Evolutionary conservation across 2,113 vertebrate genomes (phyloP).

Genomic region (Pomatostomus ruficeps): DNA sequence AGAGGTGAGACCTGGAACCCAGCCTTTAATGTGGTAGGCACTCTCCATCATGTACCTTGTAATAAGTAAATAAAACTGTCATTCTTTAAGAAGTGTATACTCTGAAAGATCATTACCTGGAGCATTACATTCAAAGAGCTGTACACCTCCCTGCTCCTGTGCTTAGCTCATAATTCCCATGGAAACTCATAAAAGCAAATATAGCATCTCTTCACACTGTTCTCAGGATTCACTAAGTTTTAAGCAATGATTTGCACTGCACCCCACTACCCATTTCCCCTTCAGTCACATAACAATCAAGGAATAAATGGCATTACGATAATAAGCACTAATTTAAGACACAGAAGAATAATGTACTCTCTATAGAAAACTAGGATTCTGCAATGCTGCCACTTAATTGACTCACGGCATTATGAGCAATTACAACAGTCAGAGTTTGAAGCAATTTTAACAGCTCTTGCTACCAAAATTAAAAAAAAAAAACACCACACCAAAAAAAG

Average conservation of each 20-base stretch:
- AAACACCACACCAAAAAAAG: not conserved
- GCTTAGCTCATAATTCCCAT: not conserved
- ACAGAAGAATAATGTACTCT: not conserved
- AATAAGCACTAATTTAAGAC: slow-evolving; percentile 27
- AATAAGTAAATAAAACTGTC: not conserved
- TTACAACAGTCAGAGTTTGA: not conserved
- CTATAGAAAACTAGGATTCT: slow-evolving; percentile 30
- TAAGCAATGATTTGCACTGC: slow-evolving; percentile 9
- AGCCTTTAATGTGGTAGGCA: not conserved
- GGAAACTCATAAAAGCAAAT: not conserved
- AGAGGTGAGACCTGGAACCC: not conserved
- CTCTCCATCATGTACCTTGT: not conserved
- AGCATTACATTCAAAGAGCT: not conserved
- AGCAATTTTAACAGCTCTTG: slow-evolving; percentile 12
- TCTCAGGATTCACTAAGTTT: not conserved
- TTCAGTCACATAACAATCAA: slow-evolving; percentile 34
- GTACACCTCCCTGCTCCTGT: not conserved
- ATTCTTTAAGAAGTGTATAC: not conserved
- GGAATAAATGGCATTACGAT: slow-evolving; percentile 31
- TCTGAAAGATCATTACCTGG: not conserved
- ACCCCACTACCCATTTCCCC: not conserved
- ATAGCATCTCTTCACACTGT: not conserved
- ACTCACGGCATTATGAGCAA: not conserved
- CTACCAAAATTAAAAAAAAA: not conserved
- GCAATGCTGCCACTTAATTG: not conserved